Base-by-base conservation (phyloP, 2,888 invertebrate species). In the Drosophila eohydei region DNA sequence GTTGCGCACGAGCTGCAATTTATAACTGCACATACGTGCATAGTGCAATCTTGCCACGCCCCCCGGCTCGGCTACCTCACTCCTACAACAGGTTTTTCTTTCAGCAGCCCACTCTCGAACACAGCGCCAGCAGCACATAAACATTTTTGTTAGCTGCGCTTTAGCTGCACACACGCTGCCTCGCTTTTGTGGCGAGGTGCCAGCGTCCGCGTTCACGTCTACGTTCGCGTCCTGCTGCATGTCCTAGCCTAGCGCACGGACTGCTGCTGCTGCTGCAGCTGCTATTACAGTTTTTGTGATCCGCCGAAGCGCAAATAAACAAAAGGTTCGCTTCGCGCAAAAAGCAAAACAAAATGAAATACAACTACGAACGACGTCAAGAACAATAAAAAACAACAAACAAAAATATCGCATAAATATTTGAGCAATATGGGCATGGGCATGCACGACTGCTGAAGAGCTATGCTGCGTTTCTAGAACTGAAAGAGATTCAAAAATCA, bases 81-180 rank as follows among this genome's bases (percentile, higher is more conserved):
- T 21, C 21, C 21, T 21, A 21, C 21, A 21, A 21, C 21, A 21
- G 21, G 21, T 21, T 21, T 21, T 21, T 21, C 21, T 21, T 21
- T 21, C 21, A 21, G 26, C 36, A 30, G 55, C 16, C 41, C 55
- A 54, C 51, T 28, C 34, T 46, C 28, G 12, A 58, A 7, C 46
- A 65, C 30, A 50, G 65, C 80, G 69, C 80, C 59, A 36, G 60
- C 70, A 65, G 77, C 80, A 78, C 69, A 85, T 74, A 88, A 88
- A 88, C 88, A 85, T 85, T 88, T 76, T 83, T 83, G 83, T 83
- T 85, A 71, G 84, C 87, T 68, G 71, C 81, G 80, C 81, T 85
- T 81, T 83, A 71, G 81, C 59, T 76, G 48, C 51, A 57, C 50
- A 50, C 66, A 50, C 68, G 63, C 61, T 66, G 61, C 66, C 46